Percentiles rank a stretch among this genome's conserved stretches.
phyloP scores from a whole-genome alignment of 2,113 vertebrate genomes.

The Chlorodrepanis virens region DNA sequence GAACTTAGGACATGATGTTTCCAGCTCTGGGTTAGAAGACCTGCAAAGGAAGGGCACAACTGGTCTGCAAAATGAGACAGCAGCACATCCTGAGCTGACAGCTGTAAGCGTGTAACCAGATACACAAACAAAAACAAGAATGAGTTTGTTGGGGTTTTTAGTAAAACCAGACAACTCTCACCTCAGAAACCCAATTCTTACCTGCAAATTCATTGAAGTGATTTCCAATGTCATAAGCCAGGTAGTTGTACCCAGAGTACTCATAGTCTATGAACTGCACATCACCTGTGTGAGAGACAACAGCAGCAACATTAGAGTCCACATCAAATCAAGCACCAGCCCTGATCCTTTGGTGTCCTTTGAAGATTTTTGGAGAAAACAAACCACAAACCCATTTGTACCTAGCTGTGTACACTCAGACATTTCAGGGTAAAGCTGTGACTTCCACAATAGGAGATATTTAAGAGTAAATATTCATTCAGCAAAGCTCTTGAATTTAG shows the following conservation, averaged over 20 bases:
- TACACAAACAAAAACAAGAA: not conserved
- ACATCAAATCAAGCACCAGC: not conserved
- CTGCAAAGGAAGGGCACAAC: not conserved
- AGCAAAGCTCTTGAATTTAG: not conserved
- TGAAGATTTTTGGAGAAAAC: not conserved
- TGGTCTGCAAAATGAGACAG: not conserved
- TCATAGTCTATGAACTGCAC: constrained; percentile 99
- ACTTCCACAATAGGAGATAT: constrained; percentile 34
- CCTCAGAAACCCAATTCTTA: constrained; percentile 37
- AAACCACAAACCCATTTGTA: not conserved
- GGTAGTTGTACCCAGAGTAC: constrained; percentile 98
- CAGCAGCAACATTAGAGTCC: constrained; percentile 67
- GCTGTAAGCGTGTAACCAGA: not conserved
- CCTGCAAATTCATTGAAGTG: constrained; percentile 99
- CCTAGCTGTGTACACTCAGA: constrained; percentile 50
- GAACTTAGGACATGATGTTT: not conserved
- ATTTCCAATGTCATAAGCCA: constrained; percentile 98
- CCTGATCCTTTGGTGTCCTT: constrained; percentile 40
- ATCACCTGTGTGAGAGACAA: constrained; percentile 84
- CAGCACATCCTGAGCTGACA: not conserved
- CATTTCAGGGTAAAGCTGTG: constrained; percentile 54
- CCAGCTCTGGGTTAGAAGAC: not conserved
- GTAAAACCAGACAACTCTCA: not conserved
- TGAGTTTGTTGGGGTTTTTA: not conserved
- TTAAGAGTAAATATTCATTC: not conserved